Base-by-base conservation (phyloP, 2,888 invertebrate species). In the Encarsia formosa region DNA sequence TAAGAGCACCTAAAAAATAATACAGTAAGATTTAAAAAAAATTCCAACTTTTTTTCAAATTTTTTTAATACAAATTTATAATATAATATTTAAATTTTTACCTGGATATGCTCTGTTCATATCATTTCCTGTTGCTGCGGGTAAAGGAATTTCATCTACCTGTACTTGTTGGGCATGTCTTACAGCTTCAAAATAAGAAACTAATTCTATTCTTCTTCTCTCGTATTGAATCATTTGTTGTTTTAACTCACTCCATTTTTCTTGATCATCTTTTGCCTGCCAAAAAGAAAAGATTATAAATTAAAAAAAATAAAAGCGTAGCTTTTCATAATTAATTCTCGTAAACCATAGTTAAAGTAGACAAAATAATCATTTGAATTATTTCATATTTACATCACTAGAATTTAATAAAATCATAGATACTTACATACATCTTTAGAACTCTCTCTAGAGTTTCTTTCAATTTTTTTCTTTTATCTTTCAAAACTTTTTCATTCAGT, bases 371-470 rank as follows among this genome's bases (percentile, higher is more conserved):
- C 19, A 29, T 31, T 16, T 15, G 4, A n/a, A 15, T 5, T 16
- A 29, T 2, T 26, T 29, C 8, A 29, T 11, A 31, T 4, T 34
- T 5, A 4, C 5, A 24, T 4, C 9, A 23, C 11, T 16, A 16
- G 41, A 24, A 18, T 18, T 37, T 5, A 18, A 6, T 15, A 37
- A 16, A 16, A 16, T 15, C 6, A 26, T 15, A 24, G 8, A 63
- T 80, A 87, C 88, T 87, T 85, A 94, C 94, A 87, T 96, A 95
- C 81, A 96, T 87, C 76, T 90, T 87, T 71, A 94, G 82, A 31
- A 97, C 94, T 66, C 96, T 82, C 62, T 95, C 93, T 75, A 96
- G 85, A 2, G 97, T 97, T 73, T 97, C 97, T 74, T 89, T 86
- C 31, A 98, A 78, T 73, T 97, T 97, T 74, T 94, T 94, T 57